Evolutionary conservation across 2,888 invertebrate genomes (phyloP), one percentile per base, ranked within the genome.

Genomic region (Barypeithes pellucidus): DNA sequence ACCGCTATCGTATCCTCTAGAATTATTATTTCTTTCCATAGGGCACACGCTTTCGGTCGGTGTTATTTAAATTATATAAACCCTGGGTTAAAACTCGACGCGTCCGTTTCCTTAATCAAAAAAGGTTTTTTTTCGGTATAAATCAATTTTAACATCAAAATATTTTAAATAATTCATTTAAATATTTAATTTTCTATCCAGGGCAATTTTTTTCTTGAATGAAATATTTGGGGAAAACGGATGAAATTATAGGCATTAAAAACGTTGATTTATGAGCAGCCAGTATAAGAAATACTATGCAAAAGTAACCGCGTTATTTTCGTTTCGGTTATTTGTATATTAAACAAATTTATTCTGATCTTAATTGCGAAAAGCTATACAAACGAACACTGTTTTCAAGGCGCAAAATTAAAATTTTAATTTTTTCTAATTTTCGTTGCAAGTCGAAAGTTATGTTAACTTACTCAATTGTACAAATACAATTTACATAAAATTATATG

Each of bases 141-240:
- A 47, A 47, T 47, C 20, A 47, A 20, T 20, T 20, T 9, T 9
- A 3, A 47, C 20, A 47, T n/a, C 3, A 47, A 20, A 14, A 47
- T 47, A 47, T 50, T 24, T 22, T 50, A n/a, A 50, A 50, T 50
- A 50, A 24, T 50, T 50, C 50, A 50, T 50, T 50, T 24, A 50
- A 50, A 50, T n/a, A 24, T 50, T 50, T 50, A 50, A 50, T 50
- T 50, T 50, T n/a, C 3, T 50, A n/a, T 2, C 22, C 2, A 3
- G 22, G 7, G 20, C 47, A 20, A 20, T 12, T 50, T 22, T 50
- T 50, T 18, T 24, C 9, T 5, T 24, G 22, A n/a, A 50, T n/a
- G 12, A 24, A 50, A 9, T n/a, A 50, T 24, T n/a, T 50, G 7
- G 24, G 22, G 24, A 50, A 50, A 50, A 50, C 47, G 20, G 24